Evolutionary conservation across 2,797 vertebrate species (phyloP).

Genomic region (Rhinella marina): DNA sequence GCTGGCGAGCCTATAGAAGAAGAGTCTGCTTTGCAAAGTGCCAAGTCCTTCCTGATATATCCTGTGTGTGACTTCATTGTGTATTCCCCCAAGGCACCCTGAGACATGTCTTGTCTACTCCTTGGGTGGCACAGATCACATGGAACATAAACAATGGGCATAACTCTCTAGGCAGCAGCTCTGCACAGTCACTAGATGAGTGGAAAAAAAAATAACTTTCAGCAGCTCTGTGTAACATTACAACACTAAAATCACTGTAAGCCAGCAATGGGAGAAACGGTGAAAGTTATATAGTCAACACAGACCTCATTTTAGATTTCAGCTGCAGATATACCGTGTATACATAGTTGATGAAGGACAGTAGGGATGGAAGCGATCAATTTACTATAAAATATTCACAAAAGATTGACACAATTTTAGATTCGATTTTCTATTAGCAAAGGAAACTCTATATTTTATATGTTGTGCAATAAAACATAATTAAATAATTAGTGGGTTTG

Average conservation of each 20-base stretch:
- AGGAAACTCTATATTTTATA: not conserved
- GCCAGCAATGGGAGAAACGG: constrained; percentile 69
- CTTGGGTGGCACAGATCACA: constrained; percentile 92
- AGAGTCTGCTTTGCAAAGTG: constrained; percentile 88
- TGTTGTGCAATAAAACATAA: too few species aligned
- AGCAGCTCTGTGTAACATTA: constrained; percentile 73
- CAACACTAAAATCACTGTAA: constrained; percentile 77
- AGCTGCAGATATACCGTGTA: constrained; percentile 38
- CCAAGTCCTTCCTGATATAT: constrained; percentile 88
- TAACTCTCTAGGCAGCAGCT: constrained; percentile 77
- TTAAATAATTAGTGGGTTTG: too few species aligned
- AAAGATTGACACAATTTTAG: not conserved
- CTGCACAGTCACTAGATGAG: constrained; percentile 80
- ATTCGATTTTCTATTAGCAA: not conserved
- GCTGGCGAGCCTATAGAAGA: constrained; percentile 91
- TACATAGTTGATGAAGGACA: not conserved
- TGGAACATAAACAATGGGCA: constrained; percentile 86
- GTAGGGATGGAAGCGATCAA: not conserved
- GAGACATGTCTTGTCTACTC: constrained; percentile 92
- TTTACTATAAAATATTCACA: not conserved
- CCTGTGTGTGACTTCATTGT: constrained; percentile 98
- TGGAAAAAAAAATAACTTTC: constrained; percentile 76
- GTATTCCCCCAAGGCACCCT: constrained; percentile 86
- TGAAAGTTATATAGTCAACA: constrained; percentile 70
- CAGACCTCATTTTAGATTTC: constrained; percentile 68